A percentile compares a stretch with the other conserved stretches of the same genome.
Conservation (phyloP, 2,113 vertebrate species). For the Morphnarchus princeps region DNA sequence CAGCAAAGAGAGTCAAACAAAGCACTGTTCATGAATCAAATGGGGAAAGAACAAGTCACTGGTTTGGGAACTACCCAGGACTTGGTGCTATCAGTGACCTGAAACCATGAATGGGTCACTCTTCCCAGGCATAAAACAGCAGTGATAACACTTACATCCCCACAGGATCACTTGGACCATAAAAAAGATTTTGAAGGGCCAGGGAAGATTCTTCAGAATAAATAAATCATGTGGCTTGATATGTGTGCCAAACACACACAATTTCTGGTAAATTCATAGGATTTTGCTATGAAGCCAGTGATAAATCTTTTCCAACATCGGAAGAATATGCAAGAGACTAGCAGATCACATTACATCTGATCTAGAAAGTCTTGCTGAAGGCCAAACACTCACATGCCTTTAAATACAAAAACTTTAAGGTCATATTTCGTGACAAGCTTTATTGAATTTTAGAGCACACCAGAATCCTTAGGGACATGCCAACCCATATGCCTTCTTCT, state of each 20-base stretch:
- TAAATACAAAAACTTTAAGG: not conserved
- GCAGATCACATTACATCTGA: not conserved
- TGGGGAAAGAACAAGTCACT: not conserved
- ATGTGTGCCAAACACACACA: not conserved
- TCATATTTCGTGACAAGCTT: not conserved
- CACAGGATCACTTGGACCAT: not conserved
- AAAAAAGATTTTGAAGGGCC: not conserved
- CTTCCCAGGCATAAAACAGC: not conserved
- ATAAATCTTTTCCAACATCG: not conserved
- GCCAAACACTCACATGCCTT: not conserved
- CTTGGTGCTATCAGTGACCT: not conserved
- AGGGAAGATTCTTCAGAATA: not conserved
- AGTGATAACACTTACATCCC: not conserved
- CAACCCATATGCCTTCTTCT: not conserved
- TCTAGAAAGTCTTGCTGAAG: not conserved
- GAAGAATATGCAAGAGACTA: not conserved
- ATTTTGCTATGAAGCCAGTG: not conserved
- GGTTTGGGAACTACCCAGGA: not conserved
- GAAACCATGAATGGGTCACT: not conserved
- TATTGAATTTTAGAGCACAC: not conserved
- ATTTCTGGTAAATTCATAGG: not conserved
- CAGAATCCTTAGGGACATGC: not conserved
- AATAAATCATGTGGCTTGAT: not conserved
- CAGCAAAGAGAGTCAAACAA: not conserved
- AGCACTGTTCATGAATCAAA: not conserved